Evolutionary conservation across 2,888 invertebrate species (phyloP).

Genomic region (Athrips mouffetella): DNA sequence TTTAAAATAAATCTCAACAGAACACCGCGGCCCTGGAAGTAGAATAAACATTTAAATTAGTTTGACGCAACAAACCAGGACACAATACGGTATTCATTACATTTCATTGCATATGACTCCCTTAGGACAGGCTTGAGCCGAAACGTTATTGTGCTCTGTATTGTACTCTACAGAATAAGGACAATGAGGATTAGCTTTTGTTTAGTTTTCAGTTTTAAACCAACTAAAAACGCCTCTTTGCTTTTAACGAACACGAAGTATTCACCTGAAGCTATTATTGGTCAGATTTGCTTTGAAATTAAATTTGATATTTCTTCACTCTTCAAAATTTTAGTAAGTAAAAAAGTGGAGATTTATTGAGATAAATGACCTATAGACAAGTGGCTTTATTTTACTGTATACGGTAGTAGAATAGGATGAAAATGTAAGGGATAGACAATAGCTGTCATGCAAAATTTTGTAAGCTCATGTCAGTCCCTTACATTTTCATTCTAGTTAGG

Average conservation of each 20-base stretch:
- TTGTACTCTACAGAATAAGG: background rate
- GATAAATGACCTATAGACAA: too few species aligned
- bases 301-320: too few species aligned
- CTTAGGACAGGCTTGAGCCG: constrained; percentile 20
- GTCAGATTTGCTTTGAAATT: too few species aligned
- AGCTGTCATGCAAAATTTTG: too few species aligned
- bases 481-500: too few species aligned
- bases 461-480: too few species aligned
- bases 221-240: background rate
- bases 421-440: too few species aligned
- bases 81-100: constrained; percentile 12
- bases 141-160: constrained; percentile 4
- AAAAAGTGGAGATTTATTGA: too few species aligned
- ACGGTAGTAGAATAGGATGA: too few species aligned
- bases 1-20: background rate
- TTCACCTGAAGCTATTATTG: too few species aligned
- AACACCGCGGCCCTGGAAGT: constrained; percentile 6
- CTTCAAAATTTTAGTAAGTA: too few species aligned
- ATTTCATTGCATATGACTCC: constrained; percentile 14
- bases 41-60: constrained; percentile 8
- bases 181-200: constrained; percentile 5
- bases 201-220: background rate
- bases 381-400: too few species aligned
- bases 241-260: background rate
- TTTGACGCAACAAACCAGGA: constrained; percentile 6